Percentiles rank a stretch among this genome's conserved stretches.
Evolutionary conservation across 1,140 invertebrate species (phyloP).

Genomic region (Chionoecetes opilio): DNA sequence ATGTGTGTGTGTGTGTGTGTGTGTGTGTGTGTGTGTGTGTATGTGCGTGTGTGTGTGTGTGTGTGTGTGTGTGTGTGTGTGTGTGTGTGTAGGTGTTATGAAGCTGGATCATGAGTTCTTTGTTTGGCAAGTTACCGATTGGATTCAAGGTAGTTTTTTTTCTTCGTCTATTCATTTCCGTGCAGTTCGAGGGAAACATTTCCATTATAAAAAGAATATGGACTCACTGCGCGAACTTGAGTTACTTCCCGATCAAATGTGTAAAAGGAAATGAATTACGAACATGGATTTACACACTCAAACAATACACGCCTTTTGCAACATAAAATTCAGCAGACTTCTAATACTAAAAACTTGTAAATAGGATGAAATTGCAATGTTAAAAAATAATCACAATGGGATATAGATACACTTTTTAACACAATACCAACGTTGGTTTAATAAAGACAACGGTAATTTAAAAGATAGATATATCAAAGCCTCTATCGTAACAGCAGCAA

Average conservation of each 20-base stretch:
- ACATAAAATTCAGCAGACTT: background rate
- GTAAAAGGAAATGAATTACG: background rate
- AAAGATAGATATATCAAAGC: constrained; percentile 11
- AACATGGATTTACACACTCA: background rate
- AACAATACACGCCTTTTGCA: background rate
- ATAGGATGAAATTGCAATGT: background rate
- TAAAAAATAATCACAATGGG: background rate
- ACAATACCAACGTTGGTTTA: background rate
- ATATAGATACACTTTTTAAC: background rate
- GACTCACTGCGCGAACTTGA: background rate
- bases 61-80: too few relatives aligned
- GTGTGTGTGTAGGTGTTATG: too few relatives aligned
- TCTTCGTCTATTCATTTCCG: too few relatives aligned
- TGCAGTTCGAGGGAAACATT: too few relatives aligned
- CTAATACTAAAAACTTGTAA: background rate
- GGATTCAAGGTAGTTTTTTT: background rate
- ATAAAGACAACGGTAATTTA: constrained; percentile 20
- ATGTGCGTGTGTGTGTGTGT: too few relatives aligned
- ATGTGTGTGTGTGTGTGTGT: too few relatives aligned
- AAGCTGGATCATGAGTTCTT: too few relatives aligned
- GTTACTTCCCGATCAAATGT: background rate
- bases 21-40: too few relatives aligned
- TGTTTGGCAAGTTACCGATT: too few relatives aligned
- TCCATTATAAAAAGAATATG: background rate
- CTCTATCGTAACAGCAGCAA: constrained; percentile 3